Conservation (phyloP, 2,888 invertebrate species). For the Drosophila anceps region DNA sequence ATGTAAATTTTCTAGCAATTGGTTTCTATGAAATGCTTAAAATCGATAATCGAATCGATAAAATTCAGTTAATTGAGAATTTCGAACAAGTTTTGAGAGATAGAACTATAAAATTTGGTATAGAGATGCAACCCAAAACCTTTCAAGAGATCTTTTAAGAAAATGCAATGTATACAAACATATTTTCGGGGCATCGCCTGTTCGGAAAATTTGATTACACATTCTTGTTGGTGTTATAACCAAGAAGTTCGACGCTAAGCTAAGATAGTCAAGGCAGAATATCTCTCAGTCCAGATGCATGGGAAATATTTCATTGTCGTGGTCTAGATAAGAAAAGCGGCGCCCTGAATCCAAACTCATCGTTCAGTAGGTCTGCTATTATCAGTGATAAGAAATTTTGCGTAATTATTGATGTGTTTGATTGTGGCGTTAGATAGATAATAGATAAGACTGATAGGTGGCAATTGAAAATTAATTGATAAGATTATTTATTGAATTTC, state of each 20-base stretch:
- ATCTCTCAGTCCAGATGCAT: background rate
- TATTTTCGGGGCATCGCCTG: background rate
- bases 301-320: background rate
- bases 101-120: no score
- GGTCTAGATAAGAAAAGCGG: constrained; percentile 4
- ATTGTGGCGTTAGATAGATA: background rate
- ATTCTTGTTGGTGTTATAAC: no score
- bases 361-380: background rate
- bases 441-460: background rate
- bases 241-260: background rate
- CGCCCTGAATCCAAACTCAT: background rate
- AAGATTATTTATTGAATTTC: background rate
- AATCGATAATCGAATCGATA: no score
- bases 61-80: no score
- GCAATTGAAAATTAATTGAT: background rate
- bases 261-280: background rate
- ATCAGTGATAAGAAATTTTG: background rate
- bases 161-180: no score
- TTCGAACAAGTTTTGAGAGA: no score
- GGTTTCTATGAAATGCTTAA: no score
- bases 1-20: no score
- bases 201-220: no score
- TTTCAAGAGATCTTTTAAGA: no score
- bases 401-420: background rate
- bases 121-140: no score